Conservation (phyloP, 2,113 vertebrate genomes). For the Sebastes fasciatus region DNA sequence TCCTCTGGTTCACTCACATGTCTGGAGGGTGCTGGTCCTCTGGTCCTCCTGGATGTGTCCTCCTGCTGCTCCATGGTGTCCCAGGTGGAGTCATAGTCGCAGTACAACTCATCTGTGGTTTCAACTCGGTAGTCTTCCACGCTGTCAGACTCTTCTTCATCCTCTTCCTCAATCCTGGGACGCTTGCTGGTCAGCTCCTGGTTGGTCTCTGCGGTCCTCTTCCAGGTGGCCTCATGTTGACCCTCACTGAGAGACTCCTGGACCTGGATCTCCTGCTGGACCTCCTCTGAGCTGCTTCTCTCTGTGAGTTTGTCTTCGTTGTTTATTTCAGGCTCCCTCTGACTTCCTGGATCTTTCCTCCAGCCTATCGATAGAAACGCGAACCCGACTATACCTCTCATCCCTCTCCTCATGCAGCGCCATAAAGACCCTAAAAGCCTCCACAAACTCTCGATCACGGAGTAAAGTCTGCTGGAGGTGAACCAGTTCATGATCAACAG, state of each 20-base stretch:
- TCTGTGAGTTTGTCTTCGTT: rapidly evolving
- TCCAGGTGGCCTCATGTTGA: neutral
- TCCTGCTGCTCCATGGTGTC: neutral
- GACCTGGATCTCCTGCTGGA: too few species aligned
- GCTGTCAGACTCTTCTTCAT: neutral
- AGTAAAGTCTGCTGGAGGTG: rapidly evolving
- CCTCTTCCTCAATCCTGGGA: neutral
- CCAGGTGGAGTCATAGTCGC: constrained; percentile 78
- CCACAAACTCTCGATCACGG: rapidly evolving
- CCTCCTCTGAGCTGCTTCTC: neutral
- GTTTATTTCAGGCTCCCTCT: rapidly evolving
- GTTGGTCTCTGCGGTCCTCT: rapidly evolving
- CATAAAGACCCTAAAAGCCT: rapidly evolving
- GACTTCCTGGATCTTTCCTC: rapidly evolving
- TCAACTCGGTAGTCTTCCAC: constrained; percentile 15
- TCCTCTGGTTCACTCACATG: neutral
- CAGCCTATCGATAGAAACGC: rapidly evolving
- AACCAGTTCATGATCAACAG: neutral
- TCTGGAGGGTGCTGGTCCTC: rapidly evolving
- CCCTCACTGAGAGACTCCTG: neutral
- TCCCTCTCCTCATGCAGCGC: rapidly evolving
- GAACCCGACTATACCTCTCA: rapidly evolving
- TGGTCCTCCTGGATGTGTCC: rapidly evolving
- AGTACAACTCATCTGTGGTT: constrained; percentile 51
- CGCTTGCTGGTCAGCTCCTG: neutral